Evolutionary conservation across 2,888 invertebrate genomes (phyloP).

Genomic region (Dryomyza anilis): DNA sequence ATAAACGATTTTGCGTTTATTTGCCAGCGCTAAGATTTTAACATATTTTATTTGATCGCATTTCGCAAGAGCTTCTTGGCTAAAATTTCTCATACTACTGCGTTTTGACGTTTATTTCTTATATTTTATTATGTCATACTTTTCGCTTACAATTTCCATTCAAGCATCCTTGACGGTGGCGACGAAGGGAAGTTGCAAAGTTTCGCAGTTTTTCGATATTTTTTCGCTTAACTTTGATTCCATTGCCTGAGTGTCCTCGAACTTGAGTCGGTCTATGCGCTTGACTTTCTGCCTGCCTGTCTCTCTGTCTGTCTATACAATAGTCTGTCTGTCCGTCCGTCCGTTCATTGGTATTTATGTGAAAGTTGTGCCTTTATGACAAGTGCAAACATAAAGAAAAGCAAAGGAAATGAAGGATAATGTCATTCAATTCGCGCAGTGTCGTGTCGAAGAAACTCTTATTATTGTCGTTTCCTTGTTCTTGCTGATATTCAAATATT

Average conservation of each 20-base stretch:
- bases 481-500: conserved; percentile 18
- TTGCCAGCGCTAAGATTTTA: too few species aligned
- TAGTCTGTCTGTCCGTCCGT: neutral
- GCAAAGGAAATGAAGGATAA: conserved; percentile 57
- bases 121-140: neutral
- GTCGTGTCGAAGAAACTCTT: neutral
- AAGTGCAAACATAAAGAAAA: conserved; percentile 41
- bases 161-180: conserved; percentile 40
- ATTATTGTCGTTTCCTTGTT: neutral
- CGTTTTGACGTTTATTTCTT: neutral
- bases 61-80: too few species aligned
- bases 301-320: neutral
- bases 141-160: neutral
- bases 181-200: conserved; percentile 51
- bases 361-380: conserved; percentile 22
- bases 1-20: conserved; percentile 52
- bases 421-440: conserved; percentile 50
- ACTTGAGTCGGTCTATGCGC: neutral
- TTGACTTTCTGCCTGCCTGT: neutral
- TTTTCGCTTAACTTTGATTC: neutral
- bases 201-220: conserved; percentile 35
- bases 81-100: conserved; percentile 9
- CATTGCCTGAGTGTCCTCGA: neutral
- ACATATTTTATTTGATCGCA: too few species aligned
- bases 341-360: conserved; percentile 14